Evolutionary conservation across 2,888 invertebrate species (phyloP), one percentile per base, ranked within the genome.

Genomic region (Onchidella celtica): DNA sequence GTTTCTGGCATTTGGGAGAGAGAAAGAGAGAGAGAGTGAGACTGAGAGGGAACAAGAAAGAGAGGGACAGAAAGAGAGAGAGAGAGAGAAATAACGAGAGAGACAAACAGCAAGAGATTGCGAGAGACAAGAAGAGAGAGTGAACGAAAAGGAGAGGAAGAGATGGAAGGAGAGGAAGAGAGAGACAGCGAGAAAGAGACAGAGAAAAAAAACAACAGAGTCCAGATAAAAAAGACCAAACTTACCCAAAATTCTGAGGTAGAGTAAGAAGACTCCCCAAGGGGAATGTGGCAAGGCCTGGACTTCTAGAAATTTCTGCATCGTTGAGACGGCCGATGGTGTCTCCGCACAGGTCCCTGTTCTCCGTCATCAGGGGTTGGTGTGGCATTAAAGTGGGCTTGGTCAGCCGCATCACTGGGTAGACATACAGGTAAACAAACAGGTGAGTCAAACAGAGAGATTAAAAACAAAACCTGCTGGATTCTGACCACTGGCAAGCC

Each of bases 191-290:
- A 66, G 40, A 78, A 6, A 29, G 57, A 47, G 72, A 55, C 59
- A 65, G 55, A 69, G 38, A 73, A 3, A 61, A 3, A 61, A 9
- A 47, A 14, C 69, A 38, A 29, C 47, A 61, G 76, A 65, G 17
- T 6, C 38, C 24, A 4, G 11, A 76, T 34, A 61, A 17, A 27
- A 40, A 27, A 36, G 11, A 63, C 21, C 27, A n/a, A 34, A 85
- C 92, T 87, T 91, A 95, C 96, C 99, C 99, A 94, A 99, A 99
- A 93, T 97, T 98, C 94, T 99, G 99, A 21, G 99, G 99, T 75
- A 99, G 94, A 80, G 98, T 95, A 90, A 99, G 95, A 92, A 98
- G 97, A 90, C 98, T 97, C 1, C 98, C 98, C 77, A 97, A 95
- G n/a, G 96, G 95, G 86, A 92, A 90, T 70, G 89, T 85, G 2